Evolutionary conservation across 2,888 invertebrate species (phyloP).

Genomic region (Ephialtes manifestator): DNA sequence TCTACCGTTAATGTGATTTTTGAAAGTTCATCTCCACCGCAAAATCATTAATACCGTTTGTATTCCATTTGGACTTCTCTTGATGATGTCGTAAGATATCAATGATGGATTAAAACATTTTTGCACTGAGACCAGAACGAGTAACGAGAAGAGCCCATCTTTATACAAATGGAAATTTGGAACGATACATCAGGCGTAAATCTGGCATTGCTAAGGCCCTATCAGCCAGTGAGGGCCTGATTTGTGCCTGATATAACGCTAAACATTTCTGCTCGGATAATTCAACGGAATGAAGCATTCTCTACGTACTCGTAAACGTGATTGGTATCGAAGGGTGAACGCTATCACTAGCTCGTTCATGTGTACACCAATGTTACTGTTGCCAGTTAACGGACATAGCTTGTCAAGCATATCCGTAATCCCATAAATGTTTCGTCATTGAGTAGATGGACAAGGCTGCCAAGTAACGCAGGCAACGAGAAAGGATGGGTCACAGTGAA

Average conservation of each 20-base stretch:
- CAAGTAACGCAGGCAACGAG: conserved; percentile 30
- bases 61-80: no score
- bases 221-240: no score
- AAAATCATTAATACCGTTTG: no score
- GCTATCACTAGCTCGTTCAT: not conserved
- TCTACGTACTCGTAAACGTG: not conserved
- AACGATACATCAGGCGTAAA: no score
- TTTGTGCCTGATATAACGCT: no score
- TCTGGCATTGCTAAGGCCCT: no score
- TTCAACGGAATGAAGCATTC: not conserved
- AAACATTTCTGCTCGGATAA: no score
- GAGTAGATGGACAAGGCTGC: conserved; percentile 63
- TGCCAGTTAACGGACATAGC: conserved; percentile 2
- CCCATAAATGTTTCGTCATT: conserved; percentile 76
- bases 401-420: conserved; percentile 46
- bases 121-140: not conserved
- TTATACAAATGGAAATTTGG: no score
- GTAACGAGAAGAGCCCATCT: not conserved
- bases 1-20: no score
- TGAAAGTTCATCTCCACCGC: no score
- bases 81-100: no score
- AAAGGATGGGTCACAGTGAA: conserved; percentile 10
- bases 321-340: not conserved
- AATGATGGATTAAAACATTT: no score
- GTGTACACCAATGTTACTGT: not conserved